Conservation (phyloP, 2,113 vertebrate species). For the Elephantulus edwardii region DNA sequence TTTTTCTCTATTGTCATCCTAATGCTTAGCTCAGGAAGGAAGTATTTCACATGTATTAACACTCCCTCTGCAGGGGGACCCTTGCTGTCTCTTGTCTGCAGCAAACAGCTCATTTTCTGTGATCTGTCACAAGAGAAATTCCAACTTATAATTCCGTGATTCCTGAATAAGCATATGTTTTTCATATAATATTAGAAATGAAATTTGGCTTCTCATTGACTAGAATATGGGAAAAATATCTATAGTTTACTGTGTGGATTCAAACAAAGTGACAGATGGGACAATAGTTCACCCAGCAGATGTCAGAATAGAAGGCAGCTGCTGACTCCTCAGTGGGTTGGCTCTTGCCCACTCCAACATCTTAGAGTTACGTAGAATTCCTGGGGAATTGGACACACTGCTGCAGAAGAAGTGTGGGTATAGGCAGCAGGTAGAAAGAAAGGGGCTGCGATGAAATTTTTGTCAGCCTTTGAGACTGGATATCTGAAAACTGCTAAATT, state of each 20-base stretch:
- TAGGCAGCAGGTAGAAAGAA: neutral
- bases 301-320: neutral
- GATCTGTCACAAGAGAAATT: too few species aligned
- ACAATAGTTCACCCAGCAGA: neutral
- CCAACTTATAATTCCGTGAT: too few species aligned
- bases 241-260: neutral
- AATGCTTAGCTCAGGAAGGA: too few species aligned
- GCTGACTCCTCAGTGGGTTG: fast-evolving
- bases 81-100: too few species aligned
- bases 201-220: too few species aligned
- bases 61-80: too few species aligned
- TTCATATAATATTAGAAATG: too few species aligned
- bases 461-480: neutral
- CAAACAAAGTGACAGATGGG: neutral
- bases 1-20: too few species aligned
- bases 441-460: neutral
- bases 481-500: neutral
- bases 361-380: neutral
- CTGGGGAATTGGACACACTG: neutral
- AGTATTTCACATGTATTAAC: too few species aligned
- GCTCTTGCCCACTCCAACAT: neutral
- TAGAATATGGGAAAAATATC: neutral
- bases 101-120: too few species aligned
- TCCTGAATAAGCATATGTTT: too few species aligned
- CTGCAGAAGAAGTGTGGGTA: neutral